Base-by-base conservation (phyloP, 2,797 vertebrate species). In the Lindbergichthys nudifrons region DNA sequence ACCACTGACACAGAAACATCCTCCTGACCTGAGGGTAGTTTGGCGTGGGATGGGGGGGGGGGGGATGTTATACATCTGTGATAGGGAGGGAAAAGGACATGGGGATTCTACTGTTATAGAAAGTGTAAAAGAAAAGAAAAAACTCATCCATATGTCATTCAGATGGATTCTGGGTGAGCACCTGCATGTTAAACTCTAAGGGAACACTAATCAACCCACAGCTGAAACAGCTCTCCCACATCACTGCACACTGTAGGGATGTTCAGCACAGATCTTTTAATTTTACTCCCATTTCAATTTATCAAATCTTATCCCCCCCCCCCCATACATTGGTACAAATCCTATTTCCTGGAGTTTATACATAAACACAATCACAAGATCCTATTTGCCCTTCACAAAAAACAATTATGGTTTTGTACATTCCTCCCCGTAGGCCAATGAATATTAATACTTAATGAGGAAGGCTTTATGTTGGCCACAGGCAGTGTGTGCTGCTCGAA, bases 381-480 rank as follows among this genome's bases (percentile, higher is more conserved):
- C 32, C 60, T 4, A 18, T 51, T 19, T 59, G 12, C 15, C 11
- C 14, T 59, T 57, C 21, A 16, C 3, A 9, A 26, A 50, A n/a
- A 51, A 67, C 48, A 9, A 19, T 48, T 57, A 59, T 63, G 43
- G 13, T 36, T 45, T 72, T 73, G 26, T 26, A 66, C 11, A 65
- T 62, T 61, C 21, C 26, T 67, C 70, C 76, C 68, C 41, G 53
- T 45, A 4, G 65, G 54, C 23, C n/a, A 65, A 58, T 81, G 51
- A 56, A 46, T 32, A 51, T 83, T 0, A 83, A 85, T 62, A 77
- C 15, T 71, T 83, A 3, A 81, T 73, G 73, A 70, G 56, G 53
- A 23, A 42, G 10, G 52, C 41, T 77, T 80, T 80, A 43, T 15
- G 18, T 41, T 67, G 21, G 73, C n/a, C 41, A 30, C 32, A 54